A percentile compares a stretch with the other conserved stretches of the same genome.
phyloP scores from a whole-genome alignment of 2,113 vertebrate genomes.

The Pontoporia blainvillei region DNA sequence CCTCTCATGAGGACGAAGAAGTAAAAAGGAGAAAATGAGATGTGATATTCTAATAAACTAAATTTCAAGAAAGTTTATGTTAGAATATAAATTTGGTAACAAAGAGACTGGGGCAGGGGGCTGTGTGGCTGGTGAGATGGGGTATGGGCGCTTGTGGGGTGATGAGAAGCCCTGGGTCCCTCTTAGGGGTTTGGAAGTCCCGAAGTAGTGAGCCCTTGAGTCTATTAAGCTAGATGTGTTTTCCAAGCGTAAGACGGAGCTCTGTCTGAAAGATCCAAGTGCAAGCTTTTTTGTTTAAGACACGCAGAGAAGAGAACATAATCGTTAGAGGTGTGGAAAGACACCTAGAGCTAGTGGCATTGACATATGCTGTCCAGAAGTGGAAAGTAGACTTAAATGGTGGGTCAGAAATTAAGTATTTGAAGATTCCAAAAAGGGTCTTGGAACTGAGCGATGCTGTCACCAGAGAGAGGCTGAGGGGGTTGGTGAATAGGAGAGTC shows the following conservation, averaged over 20 bases:
- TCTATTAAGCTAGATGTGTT: not conserved
- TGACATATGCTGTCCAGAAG: slow-evolving; percentile 46
- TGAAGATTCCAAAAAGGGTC: slow-evolving; percentile 53
- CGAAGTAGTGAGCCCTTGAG: not conserved
- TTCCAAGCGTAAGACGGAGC: not conserved
- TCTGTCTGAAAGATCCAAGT: not conserved
- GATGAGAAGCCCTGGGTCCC: not conserved
- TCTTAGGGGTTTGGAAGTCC: not conserved
- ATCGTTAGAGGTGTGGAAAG: slow-evolving; percentile 62
- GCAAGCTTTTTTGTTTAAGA: not conserved
- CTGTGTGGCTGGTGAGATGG: not conserved
- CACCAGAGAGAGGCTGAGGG: slow-evolving; percentile 33
- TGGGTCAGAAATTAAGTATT: slow-evolving; percentile 24
- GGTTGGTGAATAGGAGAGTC: slow-evolving; percentile 2
- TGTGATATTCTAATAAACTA: not conserved
- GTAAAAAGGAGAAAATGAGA: not conserved
- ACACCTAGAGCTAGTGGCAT: not conserved
- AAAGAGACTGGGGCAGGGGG: not conserved
- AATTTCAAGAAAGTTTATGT: not conserved
- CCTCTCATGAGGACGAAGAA: not conserved
- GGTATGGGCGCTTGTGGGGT: not conserved
- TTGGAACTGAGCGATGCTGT: slow-evolving; percentile 28
- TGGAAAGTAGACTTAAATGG: not conserved
- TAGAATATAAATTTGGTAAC: not conserved
- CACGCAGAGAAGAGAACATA: not conserved